Conservation (phyloP, 1,140 invertebrate species). For the Lucilia sericata region DNA sequence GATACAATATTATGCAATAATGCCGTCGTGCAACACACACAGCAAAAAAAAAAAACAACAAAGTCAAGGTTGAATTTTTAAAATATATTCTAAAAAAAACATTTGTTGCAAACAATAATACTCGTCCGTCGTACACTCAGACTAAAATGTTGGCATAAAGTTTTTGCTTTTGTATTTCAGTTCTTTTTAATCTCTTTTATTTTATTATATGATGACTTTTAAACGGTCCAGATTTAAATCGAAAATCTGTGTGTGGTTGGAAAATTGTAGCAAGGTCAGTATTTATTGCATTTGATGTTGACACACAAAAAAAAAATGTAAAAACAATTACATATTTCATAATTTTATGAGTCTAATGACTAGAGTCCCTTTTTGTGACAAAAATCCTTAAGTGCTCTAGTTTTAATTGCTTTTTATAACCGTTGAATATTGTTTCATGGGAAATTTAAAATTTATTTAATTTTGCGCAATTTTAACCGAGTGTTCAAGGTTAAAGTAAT, state of each 20-base stretch:
- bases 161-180: no score
- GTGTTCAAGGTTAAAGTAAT: not conserved
- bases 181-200: no score
- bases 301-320: not conserved
- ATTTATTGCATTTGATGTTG: not conserved
- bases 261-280: conserved; percentile 33
- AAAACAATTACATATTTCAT: conserved; percentile 29
- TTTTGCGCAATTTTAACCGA: not conserved
- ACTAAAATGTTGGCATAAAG: no score
- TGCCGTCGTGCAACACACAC: no score
- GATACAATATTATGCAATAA: no score
- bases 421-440: not conserved
- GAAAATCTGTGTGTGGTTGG: not conserved
- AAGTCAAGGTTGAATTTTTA: not conserved
- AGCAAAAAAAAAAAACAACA: not conserved
- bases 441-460: not conserved
- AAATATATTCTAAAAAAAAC: not conserved
- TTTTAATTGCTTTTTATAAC: conserved; percentile 12
- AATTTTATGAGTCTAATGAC: conserved; percentile 28
- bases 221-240: not conserved
- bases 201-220: no score
- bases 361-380: not conserved
- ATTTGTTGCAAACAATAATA: conserved; percentile 17
- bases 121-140: not conserved
- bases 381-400: conserved; percentile 28